A percentile compares a stretch with the other conserved stretches of the same genome.
Evolutionary conservation across 1,140 invertebrate species (phyloP).

Genomic region (Thrips palmi): DNA sequence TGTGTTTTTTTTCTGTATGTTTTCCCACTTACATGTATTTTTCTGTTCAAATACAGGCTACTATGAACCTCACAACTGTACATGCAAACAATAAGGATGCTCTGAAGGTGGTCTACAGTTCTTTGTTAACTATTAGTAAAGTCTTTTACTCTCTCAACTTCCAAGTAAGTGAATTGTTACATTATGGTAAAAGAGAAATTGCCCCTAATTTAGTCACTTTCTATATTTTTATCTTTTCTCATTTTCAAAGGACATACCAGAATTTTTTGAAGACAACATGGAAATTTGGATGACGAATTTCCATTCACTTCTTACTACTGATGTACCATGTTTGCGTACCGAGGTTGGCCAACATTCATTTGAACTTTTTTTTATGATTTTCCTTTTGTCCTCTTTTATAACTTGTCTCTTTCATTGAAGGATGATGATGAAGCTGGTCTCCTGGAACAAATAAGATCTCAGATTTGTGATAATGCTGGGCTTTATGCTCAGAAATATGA

Average conservation of each 20-base stretch:
- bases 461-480: slow-evolving; percentile 88
- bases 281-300: slow-evolving; percentile 84
- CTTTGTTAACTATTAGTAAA: slow-evolving; percentile 78
- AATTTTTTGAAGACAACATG: slow-evolving; percentile 98
- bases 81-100: slow-evolving; percentile 64
- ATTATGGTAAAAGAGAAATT: background rate
- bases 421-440: slow-evolving; percentile 79
- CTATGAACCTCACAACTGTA: slow-evolving; percentile 60
- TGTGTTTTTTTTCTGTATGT: slow-evolving; percentile 5
- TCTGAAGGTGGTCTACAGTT: slow-evolving; percentile 75
- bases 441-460: slow-evolving; percentile 78
- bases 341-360: slow-evolving; percentile 27
- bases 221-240: slow-evolving; percentile 3
- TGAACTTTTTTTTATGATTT: slow-evolving; percentile 4
- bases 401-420: slow-evolving; percentile 24
- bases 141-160: slow-evolving; percentile 93
- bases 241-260: slow-evolving; percentile 67
- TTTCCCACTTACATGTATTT: no score
- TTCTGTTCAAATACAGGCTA: slow-evolving; percentile 38
- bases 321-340: slow-evolving; percentile 54
- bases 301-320: slow-evolving; percentile 52
- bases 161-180: slow-evolving; percentile 36
- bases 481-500: slow-evolving; percentile 96
- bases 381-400: slow-evolving; percentile 2
- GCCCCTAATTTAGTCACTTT: slow-evolving; percentile 1